Base-by-base conservation (phyloP, 2,113 vertebrate genomes). In the Chaenocephalus aceratus region DNA sequence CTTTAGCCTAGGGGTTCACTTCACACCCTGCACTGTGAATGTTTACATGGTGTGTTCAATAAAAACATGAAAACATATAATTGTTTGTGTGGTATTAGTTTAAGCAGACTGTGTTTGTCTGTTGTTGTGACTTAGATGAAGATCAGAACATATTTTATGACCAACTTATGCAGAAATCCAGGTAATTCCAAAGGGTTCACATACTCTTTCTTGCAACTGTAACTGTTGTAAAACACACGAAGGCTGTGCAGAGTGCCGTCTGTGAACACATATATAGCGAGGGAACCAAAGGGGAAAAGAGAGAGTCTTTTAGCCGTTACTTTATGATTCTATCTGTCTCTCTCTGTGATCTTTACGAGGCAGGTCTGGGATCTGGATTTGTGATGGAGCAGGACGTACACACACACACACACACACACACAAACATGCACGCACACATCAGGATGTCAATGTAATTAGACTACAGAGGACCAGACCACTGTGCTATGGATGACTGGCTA, bases 361-460 rank as follows among this genome's bases (percentile, higher is more conserved):
- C 21, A 30, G 41, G 62, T 51, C 53, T 49, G 36, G 48, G 66
- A 57, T 74, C 60, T 74, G 72, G 71, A 49, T 85, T 56, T 79
- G 65, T 41, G 72, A 75, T 62, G 57, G 51, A 54, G 56, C 77
- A 52, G 72, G 77, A 72, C 59, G 41, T 49, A 56, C 66, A 87
- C 52, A 79, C 78, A 79, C 72, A 75, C 68, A 80, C 48, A 59
- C 52, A 76, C 45, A 57, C 45, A 57, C 52, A 64, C 18, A 54
- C 66, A 58, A 62, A 70, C 72, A 69, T 66, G 58, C 66, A 70
- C 72, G 66, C 69, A 62, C 66, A 70, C 72, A 69, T 56, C 41
- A 75, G 73, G 68, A 83, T 83, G 88, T 86, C 85, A 86, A 63
- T 75, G 64, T 79, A 92, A 94, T 90, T 90, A 88, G 85, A 88